These are phyloP conservation scores for Parasteatoda lunata DNA, from an alignment of 2,888 invertebrate genomes.

Conservation along the genomic window DNA sequence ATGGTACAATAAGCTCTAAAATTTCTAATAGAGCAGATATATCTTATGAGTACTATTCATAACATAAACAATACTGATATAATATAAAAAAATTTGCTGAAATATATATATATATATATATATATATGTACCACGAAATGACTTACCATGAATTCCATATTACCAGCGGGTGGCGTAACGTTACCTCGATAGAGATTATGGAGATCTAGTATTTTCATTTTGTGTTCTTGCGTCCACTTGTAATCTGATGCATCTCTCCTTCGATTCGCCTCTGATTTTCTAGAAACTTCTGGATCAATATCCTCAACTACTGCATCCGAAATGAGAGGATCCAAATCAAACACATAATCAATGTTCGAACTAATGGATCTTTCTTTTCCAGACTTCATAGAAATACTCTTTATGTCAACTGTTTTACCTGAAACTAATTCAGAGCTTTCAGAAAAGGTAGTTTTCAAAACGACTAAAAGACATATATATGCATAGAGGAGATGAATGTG, in stretches of 20 bases:
- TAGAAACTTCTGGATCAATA: background rate
- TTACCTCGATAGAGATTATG: slow-evolving; percentile 55
- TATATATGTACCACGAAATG: background rate
- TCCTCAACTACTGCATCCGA: background rate
- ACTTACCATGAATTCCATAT: slow-evolving; percentile 52
- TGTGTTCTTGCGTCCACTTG: slow-evolving; percentile 11
- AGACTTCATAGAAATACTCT: too few relatives aligned
- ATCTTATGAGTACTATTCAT: background rate
- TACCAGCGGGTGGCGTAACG: slow-evolving; percentile 45
- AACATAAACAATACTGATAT: too few relatives aligned
- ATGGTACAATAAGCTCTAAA: too few relatives aligned
- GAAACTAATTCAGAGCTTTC: too few relatives aligned
- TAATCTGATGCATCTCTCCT: slow-evolving; percentile 15
- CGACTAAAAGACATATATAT: too few relatives aligned
- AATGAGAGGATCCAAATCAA: background rate
- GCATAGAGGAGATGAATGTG: too few relatives aligned
- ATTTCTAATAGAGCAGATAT: background rate
- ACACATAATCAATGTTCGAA: too few relatives aligned
- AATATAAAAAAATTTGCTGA: too few relatives aligned
- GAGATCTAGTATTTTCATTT: slow-evolving; percentile 18
- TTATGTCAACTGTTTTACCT: too few relatives aligned
- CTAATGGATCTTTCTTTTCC: too few relatives aligned
- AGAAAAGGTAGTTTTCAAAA: too few relatives aligned
- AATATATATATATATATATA: too few relatives aligned
- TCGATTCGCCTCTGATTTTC: background rate